phyloP scores from a whole-genome alignment of 2,113 vertebrate genomes.

The Aleadryas rufinucha region DNA sequence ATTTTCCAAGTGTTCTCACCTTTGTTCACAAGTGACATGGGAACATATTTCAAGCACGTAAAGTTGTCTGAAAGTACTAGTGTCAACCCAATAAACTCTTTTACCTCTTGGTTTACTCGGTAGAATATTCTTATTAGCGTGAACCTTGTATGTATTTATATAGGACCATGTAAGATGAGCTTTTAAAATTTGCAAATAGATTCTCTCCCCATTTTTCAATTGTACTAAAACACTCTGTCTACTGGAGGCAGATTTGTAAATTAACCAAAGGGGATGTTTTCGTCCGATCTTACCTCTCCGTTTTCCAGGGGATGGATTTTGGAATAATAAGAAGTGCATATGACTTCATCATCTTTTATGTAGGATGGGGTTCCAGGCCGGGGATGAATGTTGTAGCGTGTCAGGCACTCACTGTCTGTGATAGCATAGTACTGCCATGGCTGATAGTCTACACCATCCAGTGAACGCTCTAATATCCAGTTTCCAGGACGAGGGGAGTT shows the following conservation, averaged over 20 bases:
- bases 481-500: slow-evolving; percentile 96
- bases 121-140: not conserved
- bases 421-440: slow-evolving; percentile 97
- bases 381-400: slow-evolving; percentile 86
- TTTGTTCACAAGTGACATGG: not conserved
- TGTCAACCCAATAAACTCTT: not conserved
- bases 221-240: not conserved
- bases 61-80: not conserved
- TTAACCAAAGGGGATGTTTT: fast-evolving
- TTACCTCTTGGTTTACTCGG: not conserved
- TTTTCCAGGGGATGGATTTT: slow-evolving; percentile 97
- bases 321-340: slow-evolving; percentile 97
- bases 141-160: not conserved
- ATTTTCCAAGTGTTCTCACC: not conserved
- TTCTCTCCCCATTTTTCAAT: not conserved
- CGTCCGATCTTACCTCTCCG: slow-evolving; percentile 87
- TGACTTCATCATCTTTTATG: slow-evolving; percentile 89
- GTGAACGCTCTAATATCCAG: slow-evolving; percentile 92
- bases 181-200: not conserved
- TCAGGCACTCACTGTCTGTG: slow-evolving; percentile 91
- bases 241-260: not conserved
- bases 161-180: fast-evolving
- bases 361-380: slow-evolving; percentile 88
- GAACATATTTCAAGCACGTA: not conserved
- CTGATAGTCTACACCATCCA: slow-evolving; percentile 82